Evolutionary conservation across 1,140 invertebrate species (phyloP).

Genomic region (Potamilus streckersoni): DNA sequence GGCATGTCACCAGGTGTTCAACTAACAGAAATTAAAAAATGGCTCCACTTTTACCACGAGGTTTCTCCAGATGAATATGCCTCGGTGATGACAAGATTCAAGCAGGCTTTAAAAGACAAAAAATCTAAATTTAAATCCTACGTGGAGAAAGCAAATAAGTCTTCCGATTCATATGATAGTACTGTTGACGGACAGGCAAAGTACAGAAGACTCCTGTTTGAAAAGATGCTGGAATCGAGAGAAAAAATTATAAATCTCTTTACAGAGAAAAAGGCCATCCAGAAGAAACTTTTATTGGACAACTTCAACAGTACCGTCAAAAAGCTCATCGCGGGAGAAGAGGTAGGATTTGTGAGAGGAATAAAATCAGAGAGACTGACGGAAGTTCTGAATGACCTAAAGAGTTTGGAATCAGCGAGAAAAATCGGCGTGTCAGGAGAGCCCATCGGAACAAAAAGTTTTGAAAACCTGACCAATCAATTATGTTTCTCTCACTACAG

Average conservation of each 20-base stretch:
- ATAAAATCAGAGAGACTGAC: constrained; percentile 20
- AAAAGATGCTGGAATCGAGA: constrained; percentile 7
- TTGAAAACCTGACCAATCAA: no score
- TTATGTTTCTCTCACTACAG: no score
- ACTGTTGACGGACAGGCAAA: not conserved
- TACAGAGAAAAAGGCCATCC: not conserved
- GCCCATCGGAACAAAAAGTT: no score
- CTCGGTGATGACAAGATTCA: constrained; percentile 17
- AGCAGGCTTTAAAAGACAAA: constrained; percentile 3
- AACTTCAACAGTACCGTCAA: not conserved
- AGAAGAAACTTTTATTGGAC: constrained; percentile 4
- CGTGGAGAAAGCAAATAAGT: constrained; percentile 2
- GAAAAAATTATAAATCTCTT: constrained; percentile 15
- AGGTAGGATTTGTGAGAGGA: constrained; percentile 9
- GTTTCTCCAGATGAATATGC: constrained; percentile 16
- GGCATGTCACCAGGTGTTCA: constrained; percentile 2
- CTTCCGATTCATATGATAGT: not conserved
- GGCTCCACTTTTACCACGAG: constrained; percentile 25
- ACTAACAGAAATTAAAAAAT: constrained; percentile 24
- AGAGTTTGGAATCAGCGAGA: constrained; percentile 5
- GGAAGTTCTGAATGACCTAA: constrained; percentile 6
- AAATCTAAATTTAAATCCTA: not conserved
- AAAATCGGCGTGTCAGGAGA: constrained; percentile 15
- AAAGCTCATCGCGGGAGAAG: constrained; percentile 7
- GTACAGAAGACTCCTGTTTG: constrained; percentile 15